Conservation (phyloP, 2,797 vertebrate genomes). For the Gadopsis bispinosus region DNA sequence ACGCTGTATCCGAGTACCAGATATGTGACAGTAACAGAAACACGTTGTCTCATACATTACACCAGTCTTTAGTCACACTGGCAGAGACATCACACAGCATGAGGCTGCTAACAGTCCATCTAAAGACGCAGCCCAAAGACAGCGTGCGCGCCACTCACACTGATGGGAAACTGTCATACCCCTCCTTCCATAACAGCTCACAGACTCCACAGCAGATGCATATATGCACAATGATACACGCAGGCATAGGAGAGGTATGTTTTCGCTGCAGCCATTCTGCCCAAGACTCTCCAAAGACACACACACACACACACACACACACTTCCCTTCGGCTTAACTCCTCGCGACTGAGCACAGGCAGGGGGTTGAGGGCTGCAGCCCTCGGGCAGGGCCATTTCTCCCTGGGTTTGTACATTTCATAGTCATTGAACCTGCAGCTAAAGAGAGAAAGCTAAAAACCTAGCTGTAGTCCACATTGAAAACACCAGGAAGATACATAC, state of each 20-base stretch:
- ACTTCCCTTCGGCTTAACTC: slow-evolving; percentile 58
- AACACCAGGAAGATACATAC: slow-evolving; percentile 63
- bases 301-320: slow-evolving; percentile 26
- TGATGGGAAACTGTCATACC: slow-evolving; percentile 36
- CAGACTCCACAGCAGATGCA: slow-evolving; percentile 37
- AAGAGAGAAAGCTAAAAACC: slow-evolving; percentile 80
- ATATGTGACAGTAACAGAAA: slow-evolving; percentile 31
- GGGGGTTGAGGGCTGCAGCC: slow-evolving; percentile 62
- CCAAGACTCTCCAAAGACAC: slow-evolving; percentile 32
- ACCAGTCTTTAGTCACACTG: slow-evolving; percentile 35
- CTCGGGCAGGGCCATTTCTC: slow-evolving; percentile 76
- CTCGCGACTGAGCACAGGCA: slow-evolving; percentile 70
- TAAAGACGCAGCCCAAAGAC: slow-evolving; percentile 32
- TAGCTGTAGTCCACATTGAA: slow-evolving; percentile 40
- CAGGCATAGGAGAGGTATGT: slow-evolving; percentile 48
- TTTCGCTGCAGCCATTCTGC: slow-evolving; percentile 61
- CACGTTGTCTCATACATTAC: slow-evolving; percentile 19
- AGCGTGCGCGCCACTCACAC: slow-evolving; percentile 37
- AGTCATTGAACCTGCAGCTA: slow-evolving; percentile 82
- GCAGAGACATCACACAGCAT: slow-evolving; percentile 32
- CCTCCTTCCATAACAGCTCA: slow-evolving; percentile 28
- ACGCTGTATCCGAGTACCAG: slow-evolving; percentile 3
- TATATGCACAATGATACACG: slow-evolving; percentile 25
- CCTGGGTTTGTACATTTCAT: slow-evolving; percentile 82
- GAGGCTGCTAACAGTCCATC: slow-evolving; percentile 31